These are phyloP conservation scores for Emmelina monodactyla DNA, from an alignment of 2,888 invertebrate species.

Conservation along the genomic window DNA sequence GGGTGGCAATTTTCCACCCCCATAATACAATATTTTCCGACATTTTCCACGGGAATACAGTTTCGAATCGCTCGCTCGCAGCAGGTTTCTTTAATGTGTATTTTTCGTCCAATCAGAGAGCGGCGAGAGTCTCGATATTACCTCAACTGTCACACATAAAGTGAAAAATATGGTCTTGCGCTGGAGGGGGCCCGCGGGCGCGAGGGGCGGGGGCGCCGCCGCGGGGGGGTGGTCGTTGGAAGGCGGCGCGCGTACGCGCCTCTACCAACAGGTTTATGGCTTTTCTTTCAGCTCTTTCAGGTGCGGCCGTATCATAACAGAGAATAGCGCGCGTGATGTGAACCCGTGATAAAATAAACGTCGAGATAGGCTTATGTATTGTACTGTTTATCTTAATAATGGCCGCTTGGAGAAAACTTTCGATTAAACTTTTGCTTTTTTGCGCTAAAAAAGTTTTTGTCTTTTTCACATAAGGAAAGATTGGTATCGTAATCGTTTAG, in stretches of 20 bases:
- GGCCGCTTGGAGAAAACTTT: slow-evolving; percentile 60
- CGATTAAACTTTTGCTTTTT: slow-evolving; percentile 52
- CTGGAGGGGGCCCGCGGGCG: slow-evolving; percentile 45
- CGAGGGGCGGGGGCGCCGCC: slow-evolving; percentile 20
- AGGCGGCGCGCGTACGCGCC: slow-evolving; percentile 60
- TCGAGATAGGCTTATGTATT: slow-evolving; percentile 68
- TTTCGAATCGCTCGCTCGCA: slow-evolving; percentile 64
- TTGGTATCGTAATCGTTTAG: background rate
- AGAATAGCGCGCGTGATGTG: slow-evolving; percentile 66
- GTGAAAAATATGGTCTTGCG: slow-evolving; percentile 69
- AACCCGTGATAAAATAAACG: slow-evolving; percentile 67
- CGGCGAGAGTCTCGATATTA: slow-evolving; percentile 68
- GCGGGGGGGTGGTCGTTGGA: slow-evolving; percentile 34
- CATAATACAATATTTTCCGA: slow-evolving; percentile 67
- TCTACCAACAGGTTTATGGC: slow-evolving; percentile 66
- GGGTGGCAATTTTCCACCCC: slow-evolving; percentile 67
- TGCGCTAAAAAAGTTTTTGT: slow-evolving; percentile 13
- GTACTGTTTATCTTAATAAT: slow-evolving; percentile 68
- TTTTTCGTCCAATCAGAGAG: slow-evolving; percentile 68
- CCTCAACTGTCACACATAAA: slow-evolving; percentile 70
- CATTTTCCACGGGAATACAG: slow-evolving; percentile 68
- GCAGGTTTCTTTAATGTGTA: slow-evolving; percentile 67
- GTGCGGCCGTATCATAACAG: slow-evolving; percentile 67
- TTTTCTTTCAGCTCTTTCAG: slow-evolving; percentile 68
- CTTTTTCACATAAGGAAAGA: background rate